Evolutionary conservation across 2,797 vertebrate species (phyloP).

Genomic region (Pangasius djambal): DNA sequence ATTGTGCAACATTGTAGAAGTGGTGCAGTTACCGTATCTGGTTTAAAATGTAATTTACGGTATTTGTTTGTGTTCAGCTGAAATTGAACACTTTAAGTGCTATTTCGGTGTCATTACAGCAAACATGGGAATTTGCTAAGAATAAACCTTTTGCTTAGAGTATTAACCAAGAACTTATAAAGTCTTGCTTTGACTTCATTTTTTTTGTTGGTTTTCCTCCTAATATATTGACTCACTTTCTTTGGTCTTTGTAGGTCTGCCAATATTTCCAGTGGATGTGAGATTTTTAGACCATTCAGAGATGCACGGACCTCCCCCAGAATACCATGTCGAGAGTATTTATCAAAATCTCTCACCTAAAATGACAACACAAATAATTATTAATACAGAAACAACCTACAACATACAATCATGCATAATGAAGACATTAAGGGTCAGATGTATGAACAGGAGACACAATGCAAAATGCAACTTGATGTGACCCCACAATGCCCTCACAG

Average conservation of each 20-base stretch:
- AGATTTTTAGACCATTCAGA: slow-evolving; percentile 67
- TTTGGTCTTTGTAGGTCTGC: slow-evolving; percentile 69
- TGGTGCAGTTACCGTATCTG: neutral
- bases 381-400: neutral
- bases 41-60: neutral
- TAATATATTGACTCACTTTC: slow-evolving; percentile 57
- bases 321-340: slow-evolving; percentile 74
- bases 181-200: neutral
- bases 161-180: neutral
- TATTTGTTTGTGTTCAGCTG: neutral
- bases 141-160: neutral
- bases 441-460: neutral
- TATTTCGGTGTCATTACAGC: neutral
- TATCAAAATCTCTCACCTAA: slow-evolving; percentile 80
- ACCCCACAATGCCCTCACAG: neutral
- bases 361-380: slow-evolving; percentile 36
- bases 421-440: neutral
- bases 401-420: neutral
- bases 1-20: neutral
- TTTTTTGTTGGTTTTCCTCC: neutral
- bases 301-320: slow-evolving; percentile 75
- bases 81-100: neutral
- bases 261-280: slow-evolving; percentile 71
- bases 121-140: neutral
- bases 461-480: neutral